A percentile compares a stretch with the other conserved stretches of the same genome.
phyloP scores from a whole-genome alignment of 2,113 vertebrate genomes.

The Leucopsar rothschildi region DNA sequence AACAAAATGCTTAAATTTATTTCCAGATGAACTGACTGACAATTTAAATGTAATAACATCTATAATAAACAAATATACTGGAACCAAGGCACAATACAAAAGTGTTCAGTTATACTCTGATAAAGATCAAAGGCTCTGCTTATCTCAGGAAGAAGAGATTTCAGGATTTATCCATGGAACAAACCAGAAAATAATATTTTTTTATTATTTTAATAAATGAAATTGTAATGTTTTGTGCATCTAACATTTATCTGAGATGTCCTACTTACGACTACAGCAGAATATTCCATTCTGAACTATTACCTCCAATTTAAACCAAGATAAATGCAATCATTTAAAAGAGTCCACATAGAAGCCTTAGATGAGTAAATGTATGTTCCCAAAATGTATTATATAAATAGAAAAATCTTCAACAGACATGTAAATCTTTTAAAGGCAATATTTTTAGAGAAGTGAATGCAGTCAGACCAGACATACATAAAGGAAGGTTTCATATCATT shows the following conservation, averaged over 20 bases:
- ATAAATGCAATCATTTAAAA: neutral
- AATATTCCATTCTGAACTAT: neutral
- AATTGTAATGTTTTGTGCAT: neutral
- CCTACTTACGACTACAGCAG: neutral
- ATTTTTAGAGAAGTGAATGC: neutral
- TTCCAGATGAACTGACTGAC: neutral
- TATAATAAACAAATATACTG: neutral
- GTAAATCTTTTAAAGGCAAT: neutral
- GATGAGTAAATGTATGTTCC: neutral
- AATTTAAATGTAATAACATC: neutral
- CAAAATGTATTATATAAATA: neutral
- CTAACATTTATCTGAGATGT: neutral
- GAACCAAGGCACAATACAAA: neutral
- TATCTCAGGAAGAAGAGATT: neutral
- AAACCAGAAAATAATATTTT: neutral
- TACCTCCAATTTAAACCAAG: neutral
- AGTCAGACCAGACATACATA: neutral
- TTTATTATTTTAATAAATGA: neutral
- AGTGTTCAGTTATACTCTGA: neutral
- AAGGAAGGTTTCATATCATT: neutral
- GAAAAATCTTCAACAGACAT: neutral
- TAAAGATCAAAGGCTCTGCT: neutral
- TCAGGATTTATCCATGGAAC: neutral
- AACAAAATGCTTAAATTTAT: constrained; percentile 9
- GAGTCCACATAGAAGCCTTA: neutral